Evolutionary conservation across 35 echinoderm and acorn worm species (phyloP), one percentile per base, ranked within the genome.

Genomic region (Holothuria glaberrima): DNA sequence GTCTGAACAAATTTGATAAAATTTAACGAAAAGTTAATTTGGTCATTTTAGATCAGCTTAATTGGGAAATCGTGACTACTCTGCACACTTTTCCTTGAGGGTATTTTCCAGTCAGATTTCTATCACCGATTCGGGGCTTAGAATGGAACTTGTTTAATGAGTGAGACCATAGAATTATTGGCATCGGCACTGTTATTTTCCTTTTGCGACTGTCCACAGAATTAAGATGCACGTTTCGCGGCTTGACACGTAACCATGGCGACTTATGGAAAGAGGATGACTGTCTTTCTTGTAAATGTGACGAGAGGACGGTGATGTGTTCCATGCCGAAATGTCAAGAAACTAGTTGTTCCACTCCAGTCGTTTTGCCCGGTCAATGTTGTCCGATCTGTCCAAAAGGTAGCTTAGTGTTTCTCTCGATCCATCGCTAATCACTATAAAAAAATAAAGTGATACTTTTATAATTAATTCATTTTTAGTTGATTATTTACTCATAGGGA

Each of bases 361-460:
- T 50, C 24, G 48, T 82, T 38, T 60, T 82, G 14, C 13, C 57
- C 36, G 48, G 27, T 60, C 48, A 82, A 60, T 82, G 79, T 82
- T 82, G 79, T 33, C 79, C 79, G 20, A 19, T 82, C 21, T 82
- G 79, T n/a, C 46, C 79, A 27, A 60, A 38, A 75, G 44, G 71
- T 75, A 75, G 35, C 12, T 12, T 17, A 9, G 3, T 54, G 50
- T 5, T 17, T 54, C 13, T 0, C 13, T 54, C 13, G 9, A 54
- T 54, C 16, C 16, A 17, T 54, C 13, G 50, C 3, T 54, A 54
- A 54, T 54, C 16, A 14, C 0, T 14, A 14, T 9, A n/a, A 54
- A 5, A 14, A 54, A 54, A 14, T 9, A 14, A 14, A 14, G 12
- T 54, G 50, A 14, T 5, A 54, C 16, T 5, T 54, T 54, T 14